Conservation (phyloP, 2,888 invertebrate species). For the Vanessa cardui region DNA sequence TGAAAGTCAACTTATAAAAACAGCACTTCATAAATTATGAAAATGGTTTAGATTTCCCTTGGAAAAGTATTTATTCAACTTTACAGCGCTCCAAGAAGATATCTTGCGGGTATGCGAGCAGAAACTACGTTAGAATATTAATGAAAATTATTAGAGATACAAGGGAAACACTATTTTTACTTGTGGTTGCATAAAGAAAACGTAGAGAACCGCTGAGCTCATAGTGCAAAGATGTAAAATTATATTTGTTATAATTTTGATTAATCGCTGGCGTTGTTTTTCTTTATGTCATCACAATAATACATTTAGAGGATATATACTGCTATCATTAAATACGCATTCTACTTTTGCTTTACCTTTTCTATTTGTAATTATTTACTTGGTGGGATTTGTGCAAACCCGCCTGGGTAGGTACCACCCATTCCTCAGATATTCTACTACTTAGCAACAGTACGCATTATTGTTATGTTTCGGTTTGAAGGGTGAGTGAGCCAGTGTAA, state of each 20-base stretch:
- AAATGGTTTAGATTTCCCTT: conserved; percentile 26
- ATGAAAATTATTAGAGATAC: conserved; percentile 28
- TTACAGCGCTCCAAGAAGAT: conserved; percentile 22
- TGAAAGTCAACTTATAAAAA: conserved; percentile 10
- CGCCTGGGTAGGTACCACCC: no score
- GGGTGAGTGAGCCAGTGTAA: no score
- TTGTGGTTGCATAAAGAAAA: neutral
- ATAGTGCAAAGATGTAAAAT: neutral
- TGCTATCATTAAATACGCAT: no score
- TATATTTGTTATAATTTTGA: neutral
- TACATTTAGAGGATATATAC: no score
- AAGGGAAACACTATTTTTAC: neutral
- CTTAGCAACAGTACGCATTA: no score
- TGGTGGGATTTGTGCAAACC: no score
- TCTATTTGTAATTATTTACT: no score
- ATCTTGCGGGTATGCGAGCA: conserved; percentile 18
- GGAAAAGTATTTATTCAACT: conserved; percentile 24
- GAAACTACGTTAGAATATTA: conserved; percentile 27
- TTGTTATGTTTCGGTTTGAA: no score
- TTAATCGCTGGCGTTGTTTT: neutral
- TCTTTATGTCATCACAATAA: no score
- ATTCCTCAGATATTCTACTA: no score
- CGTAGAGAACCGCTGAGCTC: no score
- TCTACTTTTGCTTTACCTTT: no score
- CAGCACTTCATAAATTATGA: conserved; percentile 22